These are phyloP conservation scores for Coluber constrictor DNA, from an alignment of 2,797 vertebrate species.

Conservation along the genomic window DNA sequence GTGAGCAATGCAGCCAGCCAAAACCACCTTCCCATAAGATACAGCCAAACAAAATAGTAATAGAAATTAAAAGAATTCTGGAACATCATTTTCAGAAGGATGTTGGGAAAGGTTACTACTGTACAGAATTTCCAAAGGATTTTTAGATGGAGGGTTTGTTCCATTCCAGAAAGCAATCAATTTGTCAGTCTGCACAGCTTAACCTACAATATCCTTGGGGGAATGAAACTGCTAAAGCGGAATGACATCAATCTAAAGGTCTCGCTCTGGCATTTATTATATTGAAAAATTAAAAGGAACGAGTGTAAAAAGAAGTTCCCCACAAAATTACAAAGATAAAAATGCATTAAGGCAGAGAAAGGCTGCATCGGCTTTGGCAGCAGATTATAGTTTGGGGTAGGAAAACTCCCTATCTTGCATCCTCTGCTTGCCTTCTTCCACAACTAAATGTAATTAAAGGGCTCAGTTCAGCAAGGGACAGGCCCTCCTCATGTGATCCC, in stretches of 20 bases:
- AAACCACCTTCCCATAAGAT: not conserved
- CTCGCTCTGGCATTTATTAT: not conserved
- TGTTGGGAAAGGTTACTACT: not conserved
- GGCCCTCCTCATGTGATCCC: not conserved
- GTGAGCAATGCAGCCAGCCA: not conserved
- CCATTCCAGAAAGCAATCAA: not conserved
- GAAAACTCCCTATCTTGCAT: not conserved
- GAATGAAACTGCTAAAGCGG: not conserved
- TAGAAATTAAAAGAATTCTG: not conserved
- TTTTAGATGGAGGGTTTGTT: not conserved
- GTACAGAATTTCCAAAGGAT: not conserved
- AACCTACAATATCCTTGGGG: not conserved
- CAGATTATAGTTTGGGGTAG: not conserved
- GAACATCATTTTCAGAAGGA: not conserved
- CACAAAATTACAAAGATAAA: not conserved
- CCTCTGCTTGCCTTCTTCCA: not conserved
- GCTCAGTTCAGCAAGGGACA: not conserved
- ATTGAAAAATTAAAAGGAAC: not conserved
- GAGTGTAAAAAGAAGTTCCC: not conserved
- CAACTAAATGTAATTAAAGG: constrained; percentile 6
- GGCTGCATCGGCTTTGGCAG: not conserved
- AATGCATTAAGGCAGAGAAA: not conserved
- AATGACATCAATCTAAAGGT: not conserved
- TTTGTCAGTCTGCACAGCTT: not conserved
- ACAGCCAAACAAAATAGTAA: not conserved